Base-by-base conservation (phyloP, 2,797 vertebrate species). In the Eulemur coronatus region DNA sequence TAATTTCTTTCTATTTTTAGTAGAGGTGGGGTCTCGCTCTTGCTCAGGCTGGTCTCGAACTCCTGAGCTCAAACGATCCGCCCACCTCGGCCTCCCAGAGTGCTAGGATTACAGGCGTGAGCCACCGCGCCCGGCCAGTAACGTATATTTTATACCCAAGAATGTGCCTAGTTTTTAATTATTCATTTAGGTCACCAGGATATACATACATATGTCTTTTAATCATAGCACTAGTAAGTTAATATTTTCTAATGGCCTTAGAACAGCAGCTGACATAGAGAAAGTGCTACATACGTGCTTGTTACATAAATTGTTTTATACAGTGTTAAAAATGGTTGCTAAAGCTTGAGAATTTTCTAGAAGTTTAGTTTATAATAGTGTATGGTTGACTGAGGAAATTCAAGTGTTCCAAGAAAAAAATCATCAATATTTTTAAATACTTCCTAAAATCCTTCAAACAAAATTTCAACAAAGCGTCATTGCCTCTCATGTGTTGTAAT, bases 381-480 rank as follows among this genome's bases (percentile, higher is more conserved):
- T 24, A 52, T 63, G 46, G 3, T 78, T 84, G 73, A 38, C 28
- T 81, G 48, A 94, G 14, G n/a, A 57, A 86, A 89, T 82, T 72
- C 0, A 72, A 88, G 5, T 30, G 33, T 82, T 52, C 12, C 52
- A 50, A 50, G 55, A 30, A 87, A 57, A 63, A 8, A 65, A 43
- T 48, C 22, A 28, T 28, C 87, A 80, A 79, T 91, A 67, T 46
- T 81, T 76, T 61, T 24, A 72, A 94, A 93, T 78, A 81, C 18
- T 81, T 95, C 18, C 38, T 88, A 82, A 94, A 15, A 26, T n/a
- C 50, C 50, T 89, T 89, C 28, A 61, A 94, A 84, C 43, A 93
- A 84, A 85, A 91, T 95, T 88, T 94, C 50, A 81, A 72, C 41
- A 85, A 94, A 96, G 59, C 35, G 4, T 67, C 24, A 81, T 43